Base-by-base conservation (phyloP, 64 coral and sea anemone species). In the Platygyra sinensis region DNA sequence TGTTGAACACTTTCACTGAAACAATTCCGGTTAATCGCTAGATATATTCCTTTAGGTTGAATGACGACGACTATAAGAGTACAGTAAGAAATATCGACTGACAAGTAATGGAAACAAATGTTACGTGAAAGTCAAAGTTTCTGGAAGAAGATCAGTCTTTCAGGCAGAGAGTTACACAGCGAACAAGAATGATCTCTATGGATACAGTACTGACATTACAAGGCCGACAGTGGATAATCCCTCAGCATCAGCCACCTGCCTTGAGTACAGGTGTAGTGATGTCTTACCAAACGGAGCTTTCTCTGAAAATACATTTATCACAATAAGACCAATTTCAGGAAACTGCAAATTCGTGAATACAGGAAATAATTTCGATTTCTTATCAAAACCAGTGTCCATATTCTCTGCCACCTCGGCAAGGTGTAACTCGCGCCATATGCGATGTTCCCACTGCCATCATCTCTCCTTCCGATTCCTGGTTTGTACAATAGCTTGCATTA, bases 341-440 rank as follows among this genome's bases (percentile, higher is more conserved):
- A 18, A 33, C 19, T 74, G 72, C 72, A 30, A 32, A 74, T 33
- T 74, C 4, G 28, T 74, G 30, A 74, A 33, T 10, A 32, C 29
- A 12, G 72, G 72, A 74, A 30, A 74, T 33, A 11, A 74, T 33
- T 74, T 74, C 1, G 72, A 74, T 74, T n/a, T 33, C 0, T 74
- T 74, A 74, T 74, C 72, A 74, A 18, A 33, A 30, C 72, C 72
- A 74, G 30, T 74, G 29, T 33, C 72, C 33, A 74, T 74, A 74
- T 74, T 33, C 72, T 74, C 3, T 74, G 29, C 72, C 30, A 9
- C 72, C 72, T 38, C 29, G 38, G 30, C 29, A 74, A 39, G 72
- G 28, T 2, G 33, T 74, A 33, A 33, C 10, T 74, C 33, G 72
- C 33, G 32, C 29, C 33, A 74, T 74, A 74, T 74, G 72, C 29